phyloP scores from a whole-genome alignment of 2,888 invertebrate genomes.

The Pardosa pseudoannulata region DNA sequence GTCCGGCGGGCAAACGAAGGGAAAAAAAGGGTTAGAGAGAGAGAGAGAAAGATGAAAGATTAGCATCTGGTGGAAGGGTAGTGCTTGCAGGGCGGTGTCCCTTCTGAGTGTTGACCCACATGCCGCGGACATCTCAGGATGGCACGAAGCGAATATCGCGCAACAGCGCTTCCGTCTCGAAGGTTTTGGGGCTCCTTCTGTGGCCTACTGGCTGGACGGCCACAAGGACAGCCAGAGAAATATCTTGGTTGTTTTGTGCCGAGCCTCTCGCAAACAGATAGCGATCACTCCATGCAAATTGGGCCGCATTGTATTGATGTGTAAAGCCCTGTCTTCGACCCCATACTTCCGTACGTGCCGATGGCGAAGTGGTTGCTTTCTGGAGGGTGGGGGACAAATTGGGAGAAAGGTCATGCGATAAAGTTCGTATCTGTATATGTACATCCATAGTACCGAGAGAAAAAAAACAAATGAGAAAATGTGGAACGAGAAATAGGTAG shows the following conservation, averaged over 20 bases:
- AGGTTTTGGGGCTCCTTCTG: slow-evolving; percentile 47
- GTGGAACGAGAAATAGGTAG: too few relatives aligned
- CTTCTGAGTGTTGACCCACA: slow-evolving; percentile 66
- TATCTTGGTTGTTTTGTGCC: background rate
- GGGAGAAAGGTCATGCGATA: too few relatives aligned
- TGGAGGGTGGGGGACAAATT: too few relatives aligned
- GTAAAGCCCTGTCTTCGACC: background rate
- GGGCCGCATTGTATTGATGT: background rate
- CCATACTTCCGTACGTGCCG: too few relatives aligned
- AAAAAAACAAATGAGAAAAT: too few relatives aligned
- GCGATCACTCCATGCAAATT: background rate
- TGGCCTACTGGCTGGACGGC: slow-evolving; percentile 51
- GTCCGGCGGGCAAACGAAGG: background rate
- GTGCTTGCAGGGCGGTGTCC: slow-evolving; percentile 49
- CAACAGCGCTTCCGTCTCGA: slow-evolving; percentile 44
- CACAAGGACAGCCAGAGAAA: slow-evolving; percentile 43
- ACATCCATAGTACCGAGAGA: too few relatives aligned
- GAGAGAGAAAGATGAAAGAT: slow-evolving; percentile 7
- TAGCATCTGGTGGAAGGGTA: slow-evolving; percentile 20
- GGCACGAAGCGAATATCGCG: slow-evolving; percentile 46
- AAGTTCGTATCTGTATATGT: too few relatives aligned
- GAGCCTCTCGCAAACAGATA: background rate
- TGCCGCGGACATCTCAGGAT: slow-evolving; percentile 56
- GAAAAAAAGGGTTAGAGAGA: slow-evolving; percentile 14
- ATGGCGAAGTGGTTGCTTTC: too few relatives aligned